Evolutionary conservation across 2,797 vertebrate species (phyloP), one percentile per base, ranked within the genome.

Genomic region (Semotilus atromaculatus): DNA sequence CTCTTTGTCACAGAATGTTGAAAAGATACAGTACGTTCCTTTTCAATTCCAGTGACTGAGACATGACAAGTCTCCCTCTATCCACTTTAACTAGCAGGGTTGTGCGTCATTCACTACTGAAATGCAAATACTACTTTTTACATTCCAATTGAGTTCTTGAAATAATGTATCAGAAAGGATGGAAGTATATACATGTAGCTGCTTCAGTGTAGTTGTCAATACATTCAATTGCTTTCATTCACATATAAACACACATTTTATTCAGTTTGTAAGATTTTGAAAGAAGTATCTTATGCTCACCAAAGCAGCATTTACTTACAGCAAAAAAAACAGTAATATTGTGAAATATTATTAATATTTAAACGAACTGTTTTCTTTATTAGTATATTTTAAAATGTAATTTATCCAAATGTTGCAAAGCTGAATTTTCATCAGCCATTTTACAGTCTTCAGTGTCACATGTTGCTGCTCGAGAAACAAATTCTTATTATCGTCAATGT

Each of bases 31-130:
- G 7, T 51, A 51, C 21, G 16, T 75, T 75, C 71, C 43, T 62
- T 16, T 79, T 84, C 51, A 84, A 62, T 84, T 84, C 83, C 48
- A 79, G 6, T 79, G 82, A 84, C 75, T 36, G 75, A 71, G 60
- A 70, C 51, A 36, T 83, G 81, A 66, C 81, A 51, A 43, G 38
- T 83, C 34, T 78, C 38, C 16, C 11, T 34, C 48, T 58, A 18
- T 68, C n/a, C 48, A 77, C n/a, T 43, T n/a, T 45, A 76, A 18
- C 64, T 68, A 66, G 10, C 11, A 45, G 34, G 51, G 34, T n/a
- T 58, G 51, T 38, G 51, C 31, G 0, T 29, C 40, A 67, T 77
- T 62, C 55, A 77, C 23, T 43, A 62, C n/a, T 36, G 21, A 67
- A 67, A 80, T 51, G 60, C 19, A 31, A 66, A 79, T 48, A 48